Conservation (phyloP, 2,113 vertebrate species). For the Hystrix brachyura region DNA sequence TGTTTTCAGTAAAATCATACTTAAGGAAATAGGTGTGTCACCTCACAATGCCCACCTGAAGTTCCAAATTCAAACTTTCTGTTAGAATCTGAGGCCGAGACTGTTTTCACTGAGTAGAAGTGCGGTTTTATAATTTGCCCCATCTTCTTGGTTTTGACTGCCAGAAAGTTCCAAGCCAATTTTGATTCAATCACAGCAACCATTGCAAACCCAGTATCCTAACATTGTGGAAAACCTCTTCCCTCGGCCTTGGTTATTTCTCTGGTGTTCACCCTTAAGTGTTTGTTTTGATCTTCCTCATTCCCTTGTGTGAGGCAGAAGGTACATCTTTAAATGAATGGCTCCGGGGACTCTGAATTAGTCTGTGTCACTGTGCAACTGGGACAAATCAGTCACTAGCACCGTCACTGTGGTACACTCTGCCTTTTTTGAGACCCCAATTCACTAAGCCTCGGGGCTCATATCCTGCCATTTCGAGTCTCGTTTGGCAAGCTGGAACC, state of each 20-base stretch:
- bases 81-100: background rate
- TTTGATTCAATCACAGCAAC: background rate
- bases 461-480: slow-evolving; percentile 5
- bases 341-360: background rate
- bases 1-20: background rate
- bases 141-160: background rate
- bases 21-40: background rate
- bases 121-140: background rate
- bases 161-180: background rate
- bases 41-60: background rate
- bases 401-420: background rate
- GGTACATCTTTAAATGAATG: background rate
- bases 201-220: background rate
- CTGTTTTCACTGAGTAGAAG: background rate
- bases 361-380: background rate
- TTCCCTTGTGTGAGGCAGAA: background rate
- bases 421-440: background rate
- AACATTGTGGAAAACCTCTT: background rate
- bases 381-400: background rate
- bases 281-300: background rate
- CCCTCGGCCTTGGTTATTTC: background rate
- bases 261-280: background rate
- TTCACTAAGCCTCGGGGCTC: background rate
- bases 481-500: slow-evolving; percentile 30
- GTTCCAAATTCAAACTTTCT: background rate